phyloP scores from a whole-genome alignment of 1,140 invertebrate species.

The Campoletis sonorensis region DNA sequence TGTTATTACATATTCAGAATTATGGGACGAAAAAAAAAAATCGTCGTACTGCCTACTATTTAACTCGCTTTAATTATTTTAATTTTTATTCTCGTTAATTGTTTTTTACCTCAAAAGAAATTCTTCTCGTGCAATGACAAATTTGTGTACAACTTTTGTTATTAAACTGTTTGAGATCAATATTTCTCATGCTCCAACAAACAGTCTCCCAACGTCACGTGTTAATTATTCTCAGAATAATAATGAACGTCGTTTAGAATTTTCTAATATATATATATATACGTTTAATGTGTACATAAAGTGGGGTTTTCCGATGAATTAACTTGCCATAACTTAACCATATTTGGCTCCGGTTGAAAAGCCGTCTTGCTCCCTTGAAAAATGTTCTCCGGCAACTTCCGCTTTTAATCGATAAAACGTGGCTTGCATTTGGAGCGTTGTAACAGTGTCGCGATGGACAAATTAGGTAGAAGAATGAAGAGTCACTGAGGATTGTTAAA shows the following conservation, averaged over 20 bases:
- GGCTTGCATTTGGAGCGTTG: neutral
- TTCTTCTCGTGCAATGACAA: neutral
- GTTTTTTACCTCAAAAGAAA: too few relatives aligned
- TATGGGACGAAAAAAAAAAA: too few relatives aligned
- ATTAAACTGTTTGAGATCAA: neutral
- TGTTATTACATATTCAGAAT: too few relatives aligned
- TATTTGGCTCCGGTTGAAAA: neutral
- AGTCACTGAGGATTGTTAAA: too few relatives aligned
- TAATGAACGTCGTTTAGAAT: neutral
- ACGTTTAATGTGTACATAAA: neutral
- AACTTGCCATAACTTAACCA: neutral
- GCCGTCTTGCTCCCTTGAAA: slow-evolving; percentile 9
- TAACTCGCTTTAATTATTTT: neutral
- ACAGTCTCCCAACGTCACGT: neutral
- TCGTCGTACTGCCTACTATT: too few relatives aligned
- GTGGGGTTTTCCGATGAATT: neutral
- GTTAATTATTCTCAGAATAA: neutral
- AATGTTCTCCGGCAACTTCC: neutral
- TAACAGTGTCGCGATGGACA: neutral
- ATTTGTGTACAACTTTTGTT: neutral
- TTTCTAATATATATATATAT: neutral
- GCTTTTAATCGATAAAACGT: neutral
- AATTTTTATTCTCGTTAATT: neutral
- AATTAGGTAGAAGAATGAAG: neutral
- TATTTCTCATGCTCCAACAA: neutral